Conservation (phyloP, 2,113 vertebrate species). For the Chloebia gouldiae region DNA sequence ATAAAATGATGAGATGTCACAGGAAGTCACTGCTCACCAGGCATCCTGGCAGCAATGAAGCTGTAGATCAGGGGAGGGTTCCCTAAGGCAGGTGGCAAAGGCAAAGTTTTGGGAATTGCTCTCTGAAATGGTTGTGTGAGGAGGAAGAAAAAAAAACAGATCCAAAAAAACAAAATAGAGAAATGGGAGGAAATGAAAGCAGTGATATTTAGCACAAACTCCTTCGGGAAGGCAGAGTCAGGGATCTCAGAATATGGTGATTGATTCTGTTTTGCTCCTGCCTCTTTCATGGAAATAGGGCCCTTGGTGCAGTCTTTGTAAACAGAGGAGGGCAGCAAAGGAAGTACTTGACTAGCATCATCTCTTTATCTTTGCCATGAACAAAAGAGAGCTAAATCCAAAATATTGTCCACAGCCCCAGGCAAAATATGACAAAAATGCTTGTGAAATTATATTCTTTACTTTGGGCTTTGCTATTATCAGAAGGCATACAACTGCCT, state of each 20-base stretch:
- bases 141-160: not conserved
- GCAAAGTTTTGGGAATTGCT: not conserved
- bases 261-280: not conserved
- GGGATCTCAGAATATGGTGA: not conserved
- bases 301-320: not conserved
- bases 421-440: slow-evolving; percentile 6
- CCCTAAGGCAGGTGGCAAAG: not conserved
- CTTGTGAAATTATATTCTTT: not conserved
- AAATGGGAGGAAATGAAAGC: not conserved
- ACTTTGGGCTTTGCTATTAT: not conserved
- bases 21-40: not conserved
- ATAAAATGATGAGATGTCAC: not conserved
- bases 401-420: not conserved
- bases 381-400: not conserved
- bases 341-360: not conserved
- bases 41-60: not conserved
- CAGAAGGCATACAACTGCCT: not conserved
- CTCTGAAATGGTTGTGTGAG: not conserved
- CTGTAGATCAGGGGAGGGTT: not conserved
- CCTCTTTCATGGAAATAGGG: not conserved
- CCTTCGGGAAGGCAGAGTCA: not conserved
- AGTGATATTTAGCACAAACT: not conserved
- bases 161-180: not conserved
- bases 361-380: not conserved
- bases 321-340: not conserved